Evolutionary conservation across 2,113 vertebrate genomes (phyloP).

Genomic region (Scomber colias): DNA sequence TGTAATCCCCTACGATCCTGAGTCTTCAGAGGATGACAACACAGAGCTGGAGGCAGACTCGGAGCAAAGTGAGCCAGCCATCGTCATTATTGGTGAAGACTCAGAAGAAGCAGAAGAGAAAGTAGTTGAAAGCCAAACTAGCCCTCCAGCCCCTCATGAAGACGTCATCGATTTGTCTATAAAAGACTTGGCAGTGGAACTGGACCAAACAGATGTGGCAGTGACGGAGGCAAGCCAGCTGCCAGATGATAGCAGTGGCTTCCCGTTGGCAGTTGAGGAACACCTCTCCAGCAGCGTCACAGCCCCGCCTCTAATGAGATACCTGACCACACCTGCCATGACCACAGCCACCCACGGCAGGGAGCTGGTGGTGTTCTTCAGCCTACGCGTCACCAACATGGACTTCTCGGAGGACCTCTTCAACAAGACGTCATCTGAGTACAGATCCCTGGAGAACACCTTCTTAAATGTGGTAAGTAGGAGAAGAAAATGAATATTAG

Average conservation of each 20-base stretch:
- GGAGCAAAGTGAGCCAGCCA: conserved; percentile 12
- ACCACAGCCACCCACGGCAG: conserved; percentile 82
- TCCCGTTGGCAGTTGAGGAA: conserved; percentile 32
- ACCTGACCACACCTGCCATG: conserved; percentile 87
- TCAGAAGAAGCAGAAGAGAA: conserved; percentile 1
- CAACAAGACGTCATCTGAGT: conserved; percentile 92
- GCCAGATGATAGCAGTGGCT: conserved; percentile 73
- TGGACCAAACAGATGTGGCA: conserved; percentile 37
- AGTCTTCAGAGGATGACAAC: conserved; percentile 19
- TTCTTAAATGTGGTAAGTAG: conserved; percentile 91
- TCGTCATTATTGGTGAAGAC: conserved; percentile 62
- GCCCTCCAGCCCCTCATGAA: accelerated
- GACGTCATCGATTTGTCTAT: conserved; percentile 17
- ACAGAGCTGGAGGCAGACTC: conserved; percentile 13
- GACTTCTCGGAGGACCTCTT: conserved; percentile 92
- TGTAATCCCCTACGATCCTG: not conserved
- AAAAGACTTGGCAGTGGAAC: conserved; percentile 65
- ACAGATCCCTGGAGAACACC: conserved; percentile 88
- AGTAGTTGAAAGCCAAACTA: conserved; percentile 12
- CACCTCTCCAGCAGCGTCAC: conserved; percentile 63
- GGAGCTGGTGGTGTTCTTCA: conserved; percentile 96
- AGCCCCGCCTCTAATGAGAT: conserved; percentile 75
- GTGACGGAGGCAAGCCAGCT: conserved; percentile 64
- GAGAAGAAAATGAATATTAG: not conserved
- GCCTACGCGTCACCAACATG: conserved; percentile 92